phyloP scores from a whole-genome alignment of 2,888 invertebrate species.

The Anthophora plumipes region DNA sequence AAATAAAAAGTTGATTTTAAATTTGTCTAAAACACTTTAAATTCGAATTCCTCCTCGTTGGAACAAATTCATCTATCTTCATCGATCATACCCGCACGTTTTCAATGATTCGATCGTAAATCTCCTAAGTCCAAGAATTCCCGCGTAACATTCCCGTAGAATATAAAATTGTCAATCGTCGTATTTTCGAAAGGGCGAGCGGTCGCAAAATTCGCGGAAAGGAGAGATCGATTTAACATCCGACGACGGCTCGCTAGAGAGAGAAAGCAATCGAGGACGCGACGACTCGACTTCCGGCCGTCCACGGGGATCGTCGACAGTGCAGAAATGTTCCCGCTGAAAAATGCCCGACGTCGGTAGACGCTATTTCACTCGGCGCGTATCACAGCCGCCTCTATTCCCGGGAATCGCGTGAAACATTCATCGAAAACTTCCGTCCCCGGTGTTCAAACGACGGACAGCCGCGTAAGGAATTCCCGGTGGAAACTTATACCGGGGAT shows the following conservation, averaged over 20 bases:
- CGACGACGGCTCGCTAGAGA: not conserved
- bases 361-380: slow-evolving; percentile 48
- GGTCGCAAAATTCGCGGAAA: not conserved
- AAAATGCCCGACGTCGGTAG: slow-evolving; percentile 46
- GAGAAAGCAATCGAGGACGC: not conserved
- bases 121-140: not conserved
- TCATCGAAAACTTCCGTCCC: slow-evolving; percentile 41
- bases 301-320: slow-evolving; percentile 11
- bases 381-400: slow-evolving; percentile 44
- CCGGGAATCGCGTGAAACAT: slow-evolving; percentile 51
- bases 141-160: not conserved
- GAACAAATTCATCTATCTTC: no score
- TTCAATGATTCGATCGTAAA: slow-evolving; percentile 1
- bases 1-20: no score
- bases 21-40: no score
- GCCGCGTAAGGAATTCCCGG: slow-evolving; percentile 1
- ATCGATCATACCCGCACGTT: no score
- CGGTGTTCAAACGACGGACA: not conserved
- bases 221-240: slow-evolving; percentile 34
- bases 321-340: slow-evolving; percentile 33
- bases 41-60: no score
- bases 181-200: not conserved
- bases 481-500: slow-evolving; percentile 49
- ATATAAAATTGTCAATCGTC: not conserved
- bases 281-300: slow-evolving; percentile 28